Percentiles rank a stretch among this genome's conserved stretches.
Conservation (phyloP, 1,140 invertebrate genomes). For the Trichonephila clavata region DNA sequence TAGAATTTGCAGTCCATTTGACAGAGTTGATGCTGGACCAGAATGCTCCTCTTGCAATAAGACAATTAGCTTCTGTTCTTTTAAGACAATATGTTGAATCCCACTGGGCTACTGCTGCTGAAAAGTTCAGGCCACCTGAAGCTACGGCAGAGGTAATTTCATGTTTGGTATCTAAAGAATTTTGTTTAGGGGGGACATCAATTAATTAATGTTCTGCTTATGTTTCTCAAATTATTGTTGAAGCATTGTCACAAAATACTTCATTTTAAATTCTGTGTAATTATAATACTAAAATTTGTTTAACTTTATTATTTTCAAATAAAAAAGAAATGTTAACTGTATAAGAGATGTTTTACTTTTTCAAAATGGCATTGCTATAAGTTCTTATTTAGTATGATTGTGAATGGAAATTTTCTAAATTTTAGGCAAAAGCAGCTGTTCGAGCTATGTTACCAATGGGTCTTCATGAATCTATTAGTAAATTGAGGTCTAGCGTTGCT, state of each 20-base stretch:
- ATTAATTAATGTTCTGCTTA: too few relatives aligned
- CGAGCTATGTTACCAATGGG: constrained; percentile 86
- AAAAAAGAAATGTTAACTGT: too few relatives aligned
- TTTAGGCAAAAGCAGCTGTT: constrained; percentile 85
- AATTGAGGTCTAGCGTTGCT: constrained; percentile 85
- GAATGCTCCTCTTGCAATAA: constrained; percentile 84
- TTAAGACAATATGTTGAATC: constrained; percentile 89
- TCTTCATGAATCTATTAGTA: constrained; percentile 87
- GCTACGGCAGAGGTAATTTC: constrained; percentile 80
- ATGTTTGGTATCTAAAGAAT: too few relatives aligned
- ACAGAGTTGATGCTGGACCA: constrained; percentile 88
- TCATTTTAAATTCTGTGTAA: too few relatives aligned
- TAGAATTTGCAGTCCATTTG: constrained; percentile 88
- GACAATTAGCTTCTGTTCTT: constrained; percentile 88
- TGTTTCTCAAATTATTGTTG: too few relatives aligned
- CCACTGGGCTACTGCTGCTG: constrained; percentile 86
- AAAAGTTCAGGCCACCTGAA: constrained; percentile 86
- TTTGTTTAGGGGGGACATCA: too few relatives aligned
- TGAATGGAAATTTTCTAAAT: neutral
- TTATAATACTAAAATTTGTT: too few relatives aligned
- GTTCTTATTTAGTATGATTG: too few relatives aligned
- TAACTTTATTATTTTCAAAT: too few relatives aligned
- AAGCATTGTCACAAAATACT: too few relatives aligned
- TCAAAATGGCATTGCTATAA: too few relatives aligned
- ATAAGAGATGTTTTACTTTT: too few relatives aligned